Percentiles rank a stretch among this genome's conserved stretches.
phyloP scores from a whole-genome alignment of 2,797 vertebrate genomes.

The Coreius guichenoti region DNA sequence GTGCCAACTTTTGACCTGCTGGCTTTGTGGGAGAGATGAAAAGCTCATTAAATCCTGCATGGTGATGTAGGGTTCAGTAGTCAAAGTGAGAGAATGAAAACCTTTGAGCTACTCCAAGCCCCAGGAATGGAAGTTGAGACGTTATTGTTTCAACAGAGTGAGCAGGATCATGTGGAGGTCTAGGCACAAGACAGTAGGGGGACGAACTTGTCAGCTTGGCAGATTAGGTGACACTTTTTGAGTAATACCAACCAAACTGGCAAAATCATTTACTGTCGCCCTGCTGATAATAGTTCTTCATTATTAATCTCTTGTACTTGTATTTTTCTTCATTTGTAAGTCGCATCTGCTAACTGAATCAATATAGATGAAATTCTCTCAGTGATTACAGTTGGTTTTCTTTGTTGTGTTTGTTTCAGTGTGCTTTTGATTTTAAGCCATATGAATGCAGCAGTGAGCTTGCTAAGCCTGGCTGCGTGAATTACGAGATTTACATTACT shows the following conservation, averaged over 20 bases:
- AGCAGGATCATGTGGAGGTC: conserved; percentile 49
- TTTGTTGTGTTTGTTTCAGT: conserved; percentile 18
- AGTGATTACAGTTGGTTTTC: conserved; percentile 22
- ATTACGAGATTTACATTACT: neutral
- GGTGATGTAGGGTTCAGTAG: conserved; percentile 14
- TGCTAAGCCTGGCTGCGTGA: conserved; percentile 19
- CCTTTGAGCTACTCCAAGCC: conserved; percentile 47
- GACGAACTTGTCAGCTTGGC: conserved; percentile 50
- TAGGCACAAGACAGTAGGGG: conserved; percentile 63
- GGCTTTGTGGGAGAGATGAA: conserved; percentile 46
- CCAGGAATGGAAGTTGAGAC: conserved; percentile 62
- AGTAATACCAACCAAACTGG: neutral
- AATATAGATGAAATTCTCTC: conserved; percentile 5
- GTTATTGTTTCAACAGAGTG: conserved; percentile 52
- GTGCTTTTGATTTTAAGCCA: conserved; percentile 30
- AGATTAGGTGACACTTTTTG: neutral
- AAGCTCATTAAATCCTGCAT: conserved; percentile 43
- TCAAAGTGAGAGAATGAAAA: conserved; percentile 43
- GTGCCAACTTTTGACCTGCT: conserved; percentile 51
- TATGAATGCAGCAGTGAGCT: neutral
- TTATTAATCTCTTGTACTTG: conserved; percentile 4
- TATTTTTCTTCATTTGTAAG: neutral
- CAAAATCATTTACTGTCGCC: conserved; percentile 2
- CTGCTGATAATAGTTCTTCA: neutral
- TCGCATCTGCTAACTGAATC: neutral